Conservation (phyloP, 2,888 invertebrate species). For the Camponotus fellah region DNA sequence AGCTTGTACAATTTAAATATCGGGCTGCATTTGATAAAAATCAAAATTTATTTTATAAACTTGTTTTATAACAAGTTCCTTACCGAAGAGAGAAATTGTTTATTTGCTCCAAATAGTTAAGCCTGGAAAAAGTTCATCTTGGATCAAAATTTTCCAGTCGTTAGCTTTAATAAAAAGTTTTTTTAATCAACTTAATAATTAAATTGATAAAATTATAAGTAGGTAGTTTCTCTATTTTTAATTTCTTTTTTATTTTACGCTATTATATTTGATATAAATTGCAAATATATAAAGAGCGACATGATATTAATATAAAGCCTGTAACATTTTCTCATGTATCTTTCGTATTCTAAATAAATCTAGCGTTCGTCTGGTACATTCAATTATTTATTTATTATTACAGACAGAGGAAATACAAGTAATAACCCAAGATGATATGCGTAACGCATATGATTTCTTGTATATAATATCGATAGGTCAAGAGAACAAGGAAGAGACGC, state of each 20-base stretch:
- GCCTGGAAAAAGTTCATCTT: background rate
- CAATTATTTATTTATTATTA: background rate
- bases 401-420: background rate
- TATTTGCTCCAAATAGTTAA: background rate
- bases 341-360: slow-evolving; percentile 10
- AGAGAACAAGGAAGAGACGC: background rate
- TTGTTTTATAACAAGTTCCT: background rate
- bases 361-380: background rate
- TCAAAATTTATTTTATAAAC: background rate
- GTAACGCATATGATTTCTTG: background rate
- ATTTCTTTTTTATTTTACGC: background rate
- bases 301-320: background rate
- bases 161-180: background rate
- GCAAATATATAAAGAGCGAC: background rate
- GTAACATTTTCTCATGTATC: background rate
- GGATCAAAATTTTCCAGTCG: background rate
- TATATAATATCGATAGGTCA: slow-evolving; percentile 11
- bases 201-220: background rate
- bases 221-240: background rate
- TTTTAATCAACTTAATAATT: slow-evolving; percentile 6
- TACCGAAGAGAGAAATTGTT: background rate
- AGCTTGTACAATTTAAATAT: background rate
- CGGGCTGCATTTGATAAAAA: background rate
- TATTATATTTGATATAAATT: background rate
- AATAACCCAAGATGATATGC: background rate